Base-by-base conservation (phyloP, 2,797 vertebrate genomes). In the Micromesistius poutassou region DNA sequence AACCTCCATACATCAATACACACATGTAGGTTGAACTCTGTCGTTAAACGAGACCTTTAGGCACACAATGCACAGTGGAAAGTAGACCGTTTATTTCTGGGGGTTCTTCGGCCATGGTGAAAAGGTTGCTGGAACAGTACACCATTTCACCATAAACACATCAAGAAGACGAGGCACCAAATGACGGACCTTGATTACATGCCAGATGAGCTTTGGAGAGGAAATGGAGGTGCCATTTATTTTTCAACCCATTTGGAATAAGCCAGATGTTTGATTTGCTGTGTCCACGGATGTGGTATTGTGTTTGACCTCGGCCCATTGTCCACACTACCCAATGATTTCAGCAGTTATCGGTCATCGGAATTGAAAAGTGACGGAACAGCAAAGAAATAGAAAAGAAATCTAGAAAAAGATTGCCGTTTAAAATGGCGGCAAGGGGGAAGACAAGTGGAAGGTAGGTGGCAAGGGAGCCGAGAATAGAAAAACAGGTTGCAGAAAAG, bases 391-490 rank as follows among this genome's bases (percentile, higher is more conserved):
- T 14, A 7, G 16, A 22, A 55, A 55, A 42, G 12, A 42, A 42
- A 42, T 13, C 40, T 13, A 14, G 13, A 62, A 62, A n/a, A 62
- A 62, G 22, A 62, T 62, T n/a, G 22, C 8, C 9, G 55, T 62
- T 62, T 62, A 62, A 62, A 25, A 62, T 50, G 46, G 46, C 16
- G 46, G 46, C 16, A 25, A 25, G 6, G 22, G 74, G 33, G 46
- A 30, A 13, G 14, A 19, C 2, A 33, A 35, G 50, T 4, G 50
- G 46, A 66, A 77, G 46, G 30, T 50, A 72, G 28, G 30, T 46
- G 30, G 35, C 46, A 79, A 46, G 70, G 40, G n/a, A 73, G 72
- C 8, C n/a, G 28, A 66, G 62, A 66, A 66, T 66, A 66, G 62
- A 25, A 28, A 66, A 66, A 28, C 9, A 9, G 55, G 25, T 66